Percentiles rank a stretch among this genome's conserved stretches.
Evolutionary conservation across 2,113 vertebrate genomes (phyloP).

Genomic region (Anthoscopus minutus): DNA sequence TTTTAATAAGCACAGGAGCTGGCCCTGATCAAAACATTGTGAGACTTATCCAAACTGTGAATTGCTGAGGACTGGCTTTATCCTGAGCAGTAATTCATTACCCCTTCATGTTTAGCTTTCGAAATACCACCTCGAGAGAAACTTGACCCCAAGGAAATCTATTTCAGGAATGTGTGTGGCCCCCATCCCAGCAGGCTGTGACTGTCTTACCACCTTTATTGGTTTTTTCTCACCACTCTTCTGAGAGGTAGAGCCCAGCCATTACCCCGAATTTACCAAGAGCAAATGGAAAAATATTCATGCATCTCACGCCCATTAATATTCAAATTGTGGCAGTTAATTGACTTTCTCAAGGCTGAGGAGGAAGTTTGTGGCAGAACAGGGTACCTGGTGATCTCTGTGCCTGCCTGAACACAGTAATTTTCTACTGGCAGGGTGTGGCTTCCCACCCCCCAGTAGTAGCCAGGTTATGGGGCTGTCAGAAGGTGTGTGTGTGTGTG

Average conservation of each 20-base stretch:
- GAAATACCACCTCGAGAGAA: constrained; percentile 10
- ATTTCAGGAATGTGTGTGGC: constrained; percentile 29
- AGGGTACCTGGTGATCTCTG: not conserved
- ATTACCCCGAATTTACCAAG: not conserved
- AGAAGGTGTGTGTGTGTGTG: not conserved
- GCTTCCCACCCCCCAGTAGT: not conserved
- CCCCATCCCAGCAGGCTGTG: not conserved
- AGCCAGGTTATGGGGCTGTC: not conserved
- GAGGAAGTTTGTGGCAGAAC: not conserved
- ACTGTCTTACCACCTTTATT: constrained; percentile 8
- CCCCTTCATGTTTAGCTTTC: constrained; percentile 23
- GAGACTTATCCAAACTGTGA: not conserved
- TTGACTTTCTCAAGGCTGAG: not conserved
- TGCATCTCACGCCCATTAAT: not conserved
- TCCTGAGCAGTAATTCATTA: constrained; percentile 24
- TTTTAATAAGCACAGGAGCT: constrained; percentile 27
- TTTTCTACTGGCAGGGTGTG: not conserved
- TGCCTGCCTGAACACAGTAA: not conserved
- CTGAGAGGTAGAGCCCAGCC: not conserved
- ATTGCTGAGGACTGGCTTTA: not conserved
- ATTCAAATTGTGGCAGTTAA: not conserved
- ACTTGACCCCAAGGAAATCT: constrained; percentile 56
- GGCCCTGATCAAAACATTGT: constrained; percentile 7
- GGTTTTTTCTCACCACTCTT: not conserved
- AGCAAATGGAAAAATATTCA: not conserved